These are phyloP conservation scores for Gymnothorax javanicus DNA, from an alignment of 2,797 vertebrate genomes.

Conservation along the genomic window DNA sequence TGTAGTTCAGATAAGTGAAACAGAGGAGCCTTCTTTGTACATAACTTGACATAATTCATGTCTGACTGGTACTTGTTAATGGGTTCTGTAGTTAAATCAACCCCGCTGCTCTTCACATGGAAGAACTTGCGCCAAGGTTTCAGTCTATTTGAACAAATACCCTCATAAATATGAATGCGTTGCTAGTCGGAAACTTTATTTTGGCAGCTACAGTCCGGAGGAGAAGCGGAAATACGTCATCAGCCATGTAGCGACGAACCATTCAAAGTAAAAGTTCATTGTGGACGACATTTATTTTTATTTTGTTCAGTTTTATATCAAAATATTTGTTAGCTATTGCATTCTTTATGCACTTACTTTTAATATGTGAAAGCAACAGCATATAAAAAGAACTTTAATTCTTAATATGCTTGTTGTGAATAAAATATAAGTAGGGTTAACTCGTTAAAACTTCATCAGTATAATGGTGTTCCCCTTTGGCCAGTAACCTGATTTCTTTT, in stretches of 20 bases:
- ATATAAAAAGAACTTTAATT: no score
- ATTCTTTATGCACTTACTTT: no score
- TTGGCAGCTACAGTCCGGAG: background rate
- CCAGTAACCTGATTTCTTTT: background rate
- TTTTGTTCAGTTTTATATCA: no score
- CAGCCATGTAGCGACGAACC: background rate
- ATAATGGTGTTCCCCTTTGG: no score
- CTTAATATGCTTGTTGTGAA: no score
- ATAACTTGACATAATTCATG: constrained; percentile 13
- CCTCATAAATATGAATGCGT: background rate
- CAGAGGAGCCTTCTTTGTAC: background rate
- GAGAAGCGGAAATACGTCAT: constrained; percentile 19
- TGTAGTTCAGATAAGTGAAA: constrained; percentile 12
- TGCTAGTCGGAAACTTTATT: constrained; percentile 7
- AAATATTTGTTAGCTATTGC: no score
- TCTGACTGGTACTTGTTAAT: background rate
- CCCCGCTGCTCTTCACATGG: background rate
- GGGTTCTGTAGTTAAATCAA: constrained; percentile 1
- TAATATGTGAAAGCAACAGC: no score
- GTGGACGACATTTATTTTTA: background rate
- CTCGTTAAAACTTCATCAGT: no score
- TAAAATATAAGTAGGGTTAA: no score
- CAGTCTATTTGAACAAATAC: background rate
- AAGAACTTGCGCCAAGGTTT: background rate
- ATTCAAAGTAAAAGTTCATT: background rate